Evolutionary conservation across 30 jellyfish, hydroid and myxozoan species (phyloP).

Genomic region (Haliclystus octoradiatus): DNA sequence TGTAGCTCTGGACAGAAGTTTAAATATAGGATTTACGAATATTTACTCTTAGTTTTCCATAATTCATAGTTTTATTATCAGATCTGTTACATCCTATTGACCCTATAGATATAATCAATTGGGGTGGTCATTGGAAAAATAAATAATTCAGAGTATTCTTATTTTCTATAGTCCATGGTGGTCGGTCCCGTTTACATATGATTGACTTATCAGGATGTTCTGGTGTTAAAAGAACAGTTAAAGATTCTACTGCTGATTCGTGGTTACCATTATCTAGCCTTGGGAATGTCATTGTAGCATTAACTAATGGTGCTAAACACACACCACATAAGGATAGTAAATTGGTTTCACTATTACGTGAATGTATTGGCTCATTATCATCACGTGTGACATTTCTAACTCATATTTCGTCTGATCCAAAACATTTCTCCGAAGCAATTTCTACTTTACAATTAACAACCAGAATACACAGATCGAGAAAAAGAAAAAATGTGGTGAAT

Average conservation of each 20-base stretch:
- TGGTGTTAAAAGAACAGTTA: slow-evolving; percentile 26
- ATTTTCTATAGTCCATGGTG: slow-evolving; percentile 79
- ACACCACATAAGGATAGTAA: slow-evolving; percentile 89
- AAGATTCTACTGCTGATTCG: slow-evolving; percentile 36
- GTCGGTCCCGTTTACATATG: slow-evolving; percentile 78
- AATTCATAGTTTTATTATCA: no score
- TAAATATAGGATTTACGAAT: no score
- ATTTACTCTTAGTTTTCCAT: no score
- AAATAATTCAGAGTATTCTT: no score
- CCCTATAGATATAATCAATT: no score
- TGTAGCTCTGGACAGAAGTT: no score
- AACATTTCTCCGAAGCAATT: slow-evolving; percentile 53
- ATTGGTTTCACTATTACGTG: slow-evolving; percentile 65
- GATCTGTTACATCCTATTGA: no score
- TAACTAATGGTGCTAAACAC: slow-evolving; percentile 91
- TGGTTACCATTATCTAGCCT: slow-evolving; percentile 83
- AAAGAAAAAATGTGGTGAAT: slow-evolving; percentile 70
- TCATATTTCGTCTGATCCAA: slow-evolving; percentile 76
- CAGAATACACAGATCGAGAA: slow-evolving; percentile 74
- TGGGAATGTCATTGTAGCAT: slow-evolving; percentile 76
- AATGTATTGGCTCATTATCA: slow-evolving; percentile 83
- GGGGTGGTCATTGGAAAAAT: no score
- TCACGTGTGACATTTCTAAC: slow-evolving; percentile 67
- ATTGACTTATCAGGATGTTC: slow-evolving; percentile 92
- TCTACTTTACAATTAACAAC: slow-evolving; percentile 82